Evolutionary conservation across 2,888 invertebrate genomes (phyloP), one percentile per base, ranked within the genome.

Genomic region (Hemithea aestivaria): DNA sequence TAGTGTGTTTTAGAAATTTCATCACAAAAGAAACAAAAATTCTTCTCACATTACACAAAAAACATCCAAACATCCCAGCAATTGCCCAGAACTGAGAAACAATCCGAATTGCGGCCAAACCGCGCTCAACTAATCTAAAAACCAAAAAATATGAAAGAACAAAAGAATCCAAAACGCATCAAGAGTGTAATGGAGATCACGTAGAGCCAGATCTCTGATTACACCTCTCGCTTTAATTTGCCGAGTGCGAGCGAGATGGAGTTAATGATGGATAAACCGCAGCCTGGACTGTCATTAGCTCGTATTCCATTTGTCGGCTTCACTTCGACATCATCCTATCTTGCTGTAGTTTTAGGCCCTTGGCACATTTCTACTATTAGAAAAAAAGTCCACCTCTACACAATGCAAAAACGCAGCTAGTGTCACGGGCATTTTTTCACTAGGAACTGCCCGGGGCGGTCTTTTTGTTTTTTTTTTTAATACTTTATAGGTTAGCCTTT

Each of bases 121-220:
- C 73, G 67, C 74, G 68, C 60, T 65, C 61, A 65, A 72, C 68
- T 68, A 73, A 71, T 71, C 62, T 64, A 65, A 70, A 74, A 73
- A 70, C 68, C 72, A 69, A 59, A 73, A 72, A 63, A 51, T 44
- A 46, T 40, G 36, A 53, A 70, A 58, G 63, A 68, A 76, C 73
- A 79, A 78, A 77, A 74, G 77, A 75, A 70, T 72, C 63, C 73
- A 73, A 79, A 73, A 76, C 70, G 71, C 74, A 78, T 77, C 74
- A 75, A 69, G 57, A 61, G 66, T 66, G 74, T 85, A 84, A 87
- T 87, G 81, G 85, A 77, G 80, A 85, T 83, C 85, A 85, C 85
- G 85, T 82, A 81, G 67, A 58, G 59, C 65, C 65, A 62, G 73
- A 74, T 75, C 72, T 66, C 65, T 66, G 73, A 74, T 79, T 70